A percentile compares a stretch with the other conserved stretches of the same genome.
Conservation (phyloP, 2,797 vertebrate species). For the Pangasius macronema region DNA sequence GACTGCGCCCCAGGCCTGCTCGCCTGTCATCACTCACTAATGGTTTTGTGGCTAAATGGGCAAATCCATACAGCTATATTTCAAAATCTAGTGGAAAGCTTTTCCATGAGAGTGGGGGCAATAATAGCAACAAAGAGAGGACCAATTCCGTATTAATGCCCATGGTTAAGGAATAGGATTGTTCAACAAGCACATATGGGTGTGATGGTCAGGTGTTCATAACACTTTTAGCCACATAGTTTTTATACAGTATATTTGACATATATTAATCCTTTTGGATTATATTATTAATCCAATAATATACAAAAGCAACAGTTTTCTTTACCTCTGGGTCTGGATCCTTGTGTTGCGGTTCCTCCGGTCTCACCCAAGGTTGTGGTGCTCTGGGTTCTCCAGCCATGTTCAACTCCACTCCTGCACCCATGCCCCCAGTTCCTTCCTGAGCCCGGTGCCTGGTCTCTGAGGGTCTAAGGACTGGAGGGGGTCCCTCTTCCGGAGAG, state of each 20-base stretch:
- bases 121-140: not conserved
- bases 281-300: not conserved
- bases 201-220: not conserved
- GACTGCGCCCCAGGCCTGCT: not conserved
- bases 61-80: not conserved
- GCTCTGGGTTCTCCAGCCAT: slow-evolving; percentile 60
- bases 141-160: not conserved
- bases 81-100: not conserved
- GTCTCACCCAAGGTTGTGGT: slow-evolving; percentile 71
- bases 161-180: not conserved
- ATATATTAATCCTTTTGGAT: not conserved
- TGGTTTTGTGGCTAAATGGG: not conserved
- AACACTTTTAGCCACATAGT: not conserved
- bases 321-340: slow-evolving; percentile 62
- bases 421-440: slow-evolving; percentile 22
- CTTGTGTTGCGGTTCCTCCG: slow-evolving; percentile 60
- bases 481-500: slow-evolving; percentile 79
- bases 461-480: slow-evolving; percentile 69
- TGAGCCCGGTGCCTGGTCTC: slow-evolving; percentile 65
- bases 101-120: not conserved
- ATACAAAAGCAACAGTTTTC: not conserved
- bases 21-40: not conserved
- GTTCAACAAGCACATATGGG: not conserved
- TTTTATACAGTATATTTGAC: not conserved
- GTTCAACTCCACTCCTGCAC: slow-evolving; percentile 51